Conservation (phyloP, 2,888 invertebrate species). For the Heliconius hortense region DNA sequence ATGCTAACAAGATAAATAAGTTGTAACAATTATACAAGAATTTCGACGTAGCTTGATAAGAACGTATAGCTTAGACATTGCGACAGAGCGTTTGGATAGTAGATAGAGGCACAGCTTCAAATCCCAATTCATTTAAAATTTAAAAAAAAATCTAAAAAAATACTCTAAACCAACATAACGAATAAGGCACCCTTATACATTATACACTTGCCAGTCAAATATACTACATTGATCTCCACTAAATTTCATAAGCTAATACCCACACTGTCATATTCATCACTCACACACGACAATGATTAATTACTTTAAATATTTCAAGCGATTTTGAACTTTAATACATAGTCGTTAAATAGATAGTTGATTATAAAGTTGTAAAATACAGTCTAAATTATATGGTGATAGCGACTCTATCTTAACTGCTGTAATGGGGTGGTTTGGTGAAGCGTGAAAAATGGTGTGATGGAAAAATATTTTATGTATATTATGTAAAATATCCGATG, state of each 20-base stretch:
- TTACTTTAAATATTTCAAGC: constrained; percentile 38
- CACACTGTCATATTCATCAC: constrained; percentile 62
- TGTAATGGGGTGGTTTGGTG: not conserved
- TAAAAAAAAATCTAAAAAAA: not conserved
- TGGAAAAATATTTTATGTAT: not conserved
- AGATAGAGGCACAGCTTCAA: not conserved
- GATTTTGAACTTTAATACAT: constrained; percentile 14
- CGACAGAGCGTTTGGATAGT: not conserved
- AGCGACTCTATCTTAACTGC: not conserved
- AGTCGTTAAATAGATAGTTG: not conserved
- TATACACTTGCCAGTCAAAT: constrained; percentile 31
- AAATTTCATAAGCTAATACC: constrained; percentile 54
- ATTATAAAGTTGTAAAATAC: not conserved
- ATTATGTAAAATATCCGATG: not conserved
- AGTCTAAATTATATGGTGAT: constrained; percentile 3
- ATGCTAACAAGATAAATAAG: no score
- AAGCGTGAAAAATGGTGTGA: not conserved
- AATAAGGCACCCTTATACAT: not conserved
- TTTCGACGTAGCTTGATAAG: not conserved
- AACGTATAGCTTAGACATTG: not conserved
- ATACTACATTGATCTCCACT: constrained; percentile 39
- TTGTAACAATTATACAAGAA: not conserved
- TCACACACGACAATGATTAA: constrained; percentile 62
- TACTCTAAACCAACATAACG: not conserved
- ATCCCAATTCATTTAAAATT: not conserved